Conservation (phyloP, 23 tunicate genomes). For the Ciona savignyi region DNA sequence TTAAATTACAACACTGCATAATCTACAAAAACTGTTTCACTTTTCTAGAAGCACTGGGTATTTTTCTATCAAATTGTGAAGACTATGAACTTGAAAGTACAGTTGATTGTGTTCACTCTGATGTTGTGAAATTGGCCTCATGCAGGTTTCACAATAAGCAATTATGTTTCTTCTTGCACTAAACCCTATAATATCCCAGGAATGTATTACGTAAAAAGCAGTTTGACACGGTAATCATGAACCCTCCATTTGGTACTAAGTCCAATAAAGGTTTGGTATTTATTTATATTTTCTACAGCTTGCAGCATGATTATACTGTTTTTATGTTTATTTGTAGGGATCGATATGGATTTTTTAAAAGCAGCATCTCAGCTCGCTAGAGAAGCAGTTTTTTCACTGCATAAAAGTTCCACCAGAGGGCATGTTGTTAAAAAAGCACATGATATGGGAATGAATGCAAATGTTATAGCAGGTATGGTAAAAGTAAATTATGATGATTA, state of each 20-base stretch:
- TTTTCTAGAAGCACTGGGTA: slow-evolving; percentile 57
- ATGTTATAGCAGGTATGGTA: slow-evolving; percentile 14
- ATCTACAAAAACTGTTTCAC: too few species aligned
- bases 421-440: slow-evolving; percentile 57
- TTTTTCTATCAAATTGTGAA: slow-evolving; percentile 37
- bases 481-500: neutral
- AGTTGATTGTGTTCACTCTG: slow-evolving; percentile 47
- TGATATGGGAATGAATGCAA: slow-evolving; percentile 7
- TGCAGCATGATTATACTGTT: too few species aligned
- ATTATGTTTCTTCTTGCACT: too few species aligned
- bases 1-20: too few species aligned
- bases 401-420: slow-evolving; percentile 64
- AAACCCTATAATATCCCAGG: too few species aligned
- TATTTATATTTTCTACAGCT: too few species aligned
- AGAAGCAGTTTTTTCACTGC: slow-evolving; percentile 68
- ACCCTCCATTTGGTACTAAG: slow-evolving; percentile 87
- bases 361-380: slow-evolving; percentile 46
- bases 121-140: neutral
- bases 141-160: neutral
- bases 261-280: neutral
- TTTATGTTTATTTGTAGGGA: neutral
- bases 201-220: neutral
- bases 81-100: slow-evolving; percentile 7
- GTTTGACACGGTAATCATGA: slow-evolving; percentile 71
- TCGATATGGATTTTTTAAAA: neutral